Conservation (phyloP, 1,140 invertebrate genomes). For the Psix sp. region DNA sequence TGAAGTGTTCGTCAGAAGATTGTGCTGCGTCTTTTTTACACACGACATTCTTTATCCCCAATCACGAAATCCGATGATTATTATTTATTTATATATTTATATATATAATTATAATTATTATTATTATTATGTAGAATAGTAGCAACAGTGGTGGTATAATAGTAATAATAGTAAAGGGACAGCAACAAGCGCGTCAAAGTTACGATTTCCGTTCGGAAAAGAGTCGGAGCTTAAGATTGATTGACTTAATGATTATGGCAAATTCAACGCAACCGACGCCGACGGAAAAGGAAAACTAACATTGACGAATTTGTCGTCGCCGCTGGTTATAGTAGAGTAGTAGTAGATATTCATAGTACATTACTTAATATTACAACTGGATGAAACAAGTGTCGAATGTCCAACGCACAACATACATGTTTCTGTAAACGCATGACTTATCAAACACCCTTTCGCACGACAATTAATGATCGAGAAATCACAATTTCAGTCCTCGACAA, state of each 20-base stretch:
- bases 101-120: constrained; percentile 21
- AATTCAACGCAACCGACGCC: constrained; percentile 24
- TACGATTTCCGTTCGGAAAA: background rate
- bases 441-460: constrained; percentile 16
- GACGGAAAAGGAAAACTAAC: constrained; percentile 5
- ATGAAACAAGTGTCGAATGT: constrained; percentile 39
- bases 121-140: constrained; percentile 48
- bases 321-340: constrained; percentile 45
- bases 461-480: no score
- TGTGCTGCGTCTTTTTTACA: constrained; percentile 50
- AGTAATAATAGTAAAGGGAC: constrained; percentile 40
- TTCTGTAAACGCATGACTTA: constrained; percentile 3
- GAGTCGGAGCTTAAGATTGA: constrained; percentile 4
- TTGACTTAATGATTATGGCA: constrained; percentile 53
- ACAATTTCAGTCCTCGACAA: no score
- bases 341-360: constrained; percentile 53
- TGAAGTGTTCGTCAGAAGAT: constrained; percentile 47
- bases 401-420: constrained; percentile 24
- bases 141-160: constrained; percentile 56
- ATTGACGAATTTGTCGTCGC: constrained; percentile 5
- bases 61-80: constrained; percentile 31
- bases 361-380: constrained; percentile 48
- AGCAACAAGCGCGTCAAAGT: constrained; percentile 3
- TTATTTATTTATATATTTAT: constrained; percentile 37
- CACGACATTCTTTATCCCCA: constrained; percentile 25